Base-by-base conservation (phyloP, 2,113 vertebrate genomes). In the Microtus montanus region DNA sequence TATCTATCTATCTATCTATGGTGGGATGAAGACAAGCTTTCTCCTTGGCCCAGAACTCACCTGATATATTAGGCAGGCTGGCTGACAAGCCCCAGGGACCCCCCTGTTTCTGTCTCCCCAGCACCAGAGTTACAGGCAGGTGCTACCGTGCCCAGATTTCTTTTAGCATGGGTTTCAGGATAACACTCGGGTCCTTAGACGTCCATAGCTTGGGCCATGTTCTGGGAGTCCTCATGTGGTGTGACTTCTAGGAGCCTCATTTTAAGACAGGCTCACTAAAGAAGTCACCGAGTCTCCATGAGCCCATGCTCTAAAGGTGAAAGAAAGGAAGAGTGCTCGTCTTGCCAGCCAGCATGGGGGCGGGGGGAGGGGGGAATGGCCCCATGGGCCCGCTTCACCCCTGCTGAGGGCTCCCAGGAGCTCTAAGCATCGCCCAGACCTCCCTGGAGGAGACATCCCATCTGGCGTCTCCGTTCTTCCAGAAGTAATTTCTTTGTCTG, bases 201-300 rank as follows among this genome's bases (percentile, higher is more conserved):
- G 14, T 54, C 66, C 35, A 38, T 35, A 11, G 22, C 85, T 41
- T 58, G n/a, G 38, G 49, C 49, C 49, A 58, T 30, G 35, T 7
- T 26, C 26, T 3, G 1, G 14, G 19, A 54, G 24, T 28, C 47
- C 14, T 47, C 11, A 13, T 13, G 9, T 44, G 13, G 0, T 17
- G 0, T 30, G 66, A 35, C n/a, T 41, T 82, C 80, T 47, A 44
- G 71, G 75, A 74, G 30, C 83, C 61, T 73, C 30, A 7, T 17
- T n/a, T 80, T 47, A 41, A 93, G 75, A 78, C 33, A 73, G 49
- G 12, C 5, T 8, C 52, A 44, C 38, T 87, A 11, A 49, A n/a
- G 19, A n/a, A 24, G 30, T 26, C 5, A 9, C 0, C 4, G 6
- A 52, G 14, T 41, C 30, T 22, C 8, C 11, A 1, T 49, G 13